These are phyloP conservation scores for Andrena camellia DNA, from an alignment of 2,888 invertebrate species.

Conservation along the genomic window DNA sequence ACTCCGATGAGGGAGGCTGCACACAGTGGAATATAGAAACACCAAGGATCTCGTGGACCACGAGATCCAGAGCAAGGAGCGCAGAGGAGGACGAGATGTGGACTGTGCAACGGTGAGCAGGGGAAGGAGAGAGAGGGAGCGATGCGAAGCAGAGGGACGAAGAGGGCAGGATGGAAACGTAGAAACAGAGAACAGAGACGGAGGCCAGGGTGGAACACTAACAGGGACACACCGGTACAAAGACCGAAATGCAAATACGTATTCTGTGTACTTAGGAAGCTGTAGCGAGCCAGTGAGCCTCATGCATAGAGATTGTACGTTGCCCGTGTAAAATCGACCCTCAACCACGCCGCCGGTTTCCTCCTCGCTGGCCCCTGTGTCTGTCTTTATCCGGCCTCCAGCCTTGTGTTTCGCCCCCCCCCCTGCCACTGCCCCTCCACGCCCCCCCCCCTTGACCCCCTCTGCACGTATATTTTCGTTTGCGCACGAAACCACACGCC, in stretches of 20 bases:
- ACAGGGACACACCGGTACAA: slow-evolving; percentile 81
- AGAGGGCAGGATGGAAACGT: slow-evolving; percentile 39
- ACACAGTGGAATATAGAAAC: slow-evolving; percentile 23
- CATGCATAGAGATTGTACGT: slow-evolving; percentile 84
- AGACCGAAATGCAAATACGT: slow-evolving; percentile 84
- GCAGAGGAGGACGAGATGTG: slow-evolving; percentile 6
- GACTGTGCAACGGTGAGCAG: neutral
- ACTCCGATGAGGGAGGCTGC: slow-evolving; percentile 42
- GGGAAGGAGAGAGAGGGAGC: slow-evolving; percentile 8
- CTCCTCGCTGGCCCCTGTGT: slow-evolving; percentile 20
- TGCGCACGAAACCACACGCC: slow-evolving; percentile 40
- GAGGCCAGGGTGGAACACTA: slow-evolving; percentile 63
- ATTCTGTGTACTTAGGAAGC: slow-evolving; percentile 84
- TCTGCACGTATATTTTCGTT: slow-evolving; percentile 32
- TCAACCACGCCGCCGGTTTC: slow-evolving; percentile 61
- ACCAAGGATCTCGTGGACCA: neutral
- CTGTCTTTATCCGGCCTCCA: slow-evolving; percentile 1
- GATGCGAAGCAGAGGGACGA: slow-evolving; percentile 9
- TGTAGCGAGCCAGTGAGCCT: slow-evolving; percentile 81
- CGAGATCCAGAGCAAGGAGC: slow-evolving; percentile 1
- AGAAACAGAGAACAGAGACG: slow-evolving; percentile 30
- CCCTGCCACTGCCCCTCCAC: neutral
- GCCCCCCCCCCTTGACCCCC: slow-evolving; percentile 18
- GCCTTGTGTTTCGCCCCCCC: slow-evolving; percentile 9
- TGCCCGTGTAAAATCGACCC: slow-evolving; percentile 81